Conservation (phyloP, 2,113 vertebrate genomes). For the Felis catus region F.catus_Fca126_mat1.0 CM031420.1:78802001-78802500, state of each 20-base stretch:
- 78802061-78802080: background rate
- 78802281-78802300: background rate
- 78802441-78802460: background rate
- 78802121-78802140: background rate
- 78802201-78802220: background rate
- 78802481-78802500: too few relatives aligned
- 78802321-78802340: background rate
- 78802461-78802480: background rate
- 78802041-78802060: background rate
- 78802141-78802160: background rate
- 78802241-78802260: background rate
- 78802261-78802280: background rate
- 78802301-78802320: background rate
- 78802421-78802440: background rate
- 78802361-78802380: background rate
- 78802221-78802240: background rate
- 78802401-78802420: background rate
- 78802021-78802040: background rate
- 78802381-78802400: background rate
- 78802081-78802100: background rate
- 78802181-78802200: background rate
- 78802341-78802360: background rate
- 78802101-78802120: background rate
- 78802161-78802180: too few relatives aligned
- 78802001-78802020: background rate